Conservation (phyloP, 2,113 vertebrate genomes). For the Electrona antarctica region DNA sequence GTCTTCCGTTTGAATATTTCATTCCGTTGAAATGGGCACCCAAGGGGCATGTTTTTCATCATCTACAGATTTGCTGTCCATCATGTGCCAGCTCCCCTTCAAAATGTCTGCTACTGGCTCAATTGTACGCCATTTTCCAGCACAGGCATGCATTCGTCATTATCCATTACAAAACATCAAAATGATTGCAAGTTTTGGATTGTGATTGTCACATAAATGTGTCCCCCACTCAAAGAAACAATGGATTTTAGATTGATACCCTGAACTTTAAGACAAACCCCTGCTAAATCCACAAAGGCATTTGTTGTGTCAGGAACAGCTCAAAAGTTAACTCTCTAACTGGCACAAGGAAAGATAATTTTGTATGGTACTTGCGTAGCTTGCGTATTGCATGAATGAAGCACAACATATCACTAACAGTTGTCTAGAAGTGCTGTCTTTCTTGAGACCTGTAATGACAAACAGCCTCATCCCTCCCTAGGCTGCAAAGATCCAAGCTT, state of each 20-base stretch:
- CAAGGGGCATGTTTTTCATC: constrained; percentile 53
- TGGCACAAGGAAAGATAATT: background rate
- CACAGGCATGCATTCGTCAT: constrained; percentile 19
- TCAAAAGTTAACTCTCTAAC: background rate
- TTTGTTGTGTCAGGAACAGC: too few species aligned
- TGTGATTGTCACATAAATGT: background rate
- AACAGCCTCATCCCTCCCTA: constrained; percentile 13
- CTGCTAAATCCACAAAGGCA: background rate
- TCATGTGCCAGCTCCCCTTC: constrained; percentile 56
- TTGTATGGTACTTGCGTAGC: background rate
- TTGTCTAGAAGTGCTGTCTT: constrained; percentile 36
- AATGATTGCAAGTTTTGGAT: background rate
- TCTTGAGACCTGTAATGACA: constrained; percentile 57
- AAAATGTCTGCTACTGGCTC: constrained; percentile 57
- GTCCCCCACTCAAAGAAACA: background rate
- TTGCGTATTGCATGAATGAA: background rate
- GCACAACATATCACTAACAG: background rate
- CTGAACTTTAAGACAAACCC: background rate
- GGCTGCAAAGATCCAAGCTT: constrained; percentile 8
- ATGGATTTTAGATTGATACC: background rate
- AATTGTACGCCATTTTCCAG: constrained; percentile 37
- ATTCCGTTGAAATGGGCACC: constrained; percentile 37
- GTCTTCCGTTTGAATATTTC: constrained; percentile 45
- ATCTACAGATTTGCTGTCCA: constrained; percentile 46
- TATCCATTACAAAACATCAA: background rate